Evolutionary conservation across 2,113 vertebrate species (phyloP), one percentile per base, ranked within the genome.

Genomic region (Calidris pugnax): DNA sequence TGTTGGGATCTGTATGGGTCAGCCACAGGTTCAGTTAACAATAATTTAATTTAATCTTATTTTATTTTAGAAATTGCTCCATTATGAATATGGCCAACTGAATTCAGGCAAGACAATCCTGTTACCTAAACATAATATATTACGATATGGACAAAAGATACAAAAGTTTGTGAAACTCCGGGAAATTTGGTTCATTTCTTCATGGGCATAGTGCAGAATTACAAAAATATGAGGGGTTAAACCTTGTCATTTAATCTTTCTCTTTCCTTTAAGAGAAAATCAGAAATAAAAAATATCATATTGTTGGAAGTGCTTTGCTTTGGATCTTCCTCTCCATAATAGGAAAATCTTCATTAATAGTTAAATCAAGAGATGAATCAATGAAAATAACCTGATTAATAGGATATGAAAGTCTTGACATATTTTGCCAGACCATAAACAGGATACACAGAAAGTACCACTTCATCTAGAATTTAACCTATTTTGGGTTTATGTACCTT

Each of bases 261-360:
- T 86, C 59, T 85, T 92, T 90, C 28, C 81, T 85, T 89, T 72
- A 83, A n/a, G 11, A 47, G 35, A 95, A 41, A n/a, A 85, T 4
- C 28, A 32, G 37, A 50, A 92, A 69, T 74, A 28, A 77, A 90
- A 68, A 73, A 67, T 45, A 64, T 47, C 19, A 75, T 20, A 85
- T 33, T 47, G 11, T 30, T 47, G 26, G 35, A 83, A 86, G 50
- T 94, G 77, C n/a, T 96, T 90, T 93, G 72, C 43, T 87, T 95
- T 87, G 37, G 47, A 80, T 51, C 7, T 45, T 96, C 53, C 74
- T 85, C 17, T 94, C 20, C 67, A 32, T 53, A 73, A 74, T 10
- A 84, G 35, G 30, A 81, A 96, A 91, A 73, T 71, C 66, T 83
- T 96, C 86, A 96, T 96, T 95, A 97, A 95, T 71, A 96, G 88